Conservation (phyloP, 2,113 vertebrate genomes). For the Apteryx mantelli region DNA sequence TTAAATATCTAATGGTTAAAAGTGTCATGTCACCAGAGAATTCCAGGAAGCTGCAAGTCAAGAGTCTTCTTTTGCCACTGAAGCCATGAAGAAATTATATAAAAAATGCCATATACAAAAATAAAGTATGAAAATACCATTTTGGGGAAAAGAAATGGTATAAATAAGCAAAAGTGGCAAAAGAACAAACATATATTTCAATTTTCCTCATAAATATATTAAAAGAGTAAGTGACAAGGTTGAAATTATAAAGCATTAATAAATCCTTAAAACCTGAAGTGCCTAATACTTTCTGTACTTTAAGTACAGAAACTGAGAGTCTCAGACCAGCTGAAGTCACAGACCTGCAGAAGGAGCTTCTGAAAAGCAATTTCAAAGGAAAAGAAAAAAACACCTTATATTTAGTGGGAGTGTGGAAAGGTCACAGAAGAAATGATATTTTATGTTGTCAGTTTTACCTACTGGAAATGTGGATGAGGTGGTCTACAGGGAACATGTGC, state of each 20-base stretch:
- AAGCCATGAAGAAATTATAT: neutral
- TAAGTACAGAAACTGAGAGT: neutral
- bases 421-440: neutral
- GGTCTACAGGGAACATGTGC: neutral
- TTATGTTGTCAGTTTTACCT: neutral
- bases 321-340: neutral
- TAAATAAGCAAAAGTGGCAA: neutral
- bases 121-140: neutral
- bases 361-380: neutral
- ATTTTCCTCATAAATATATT: neutral
- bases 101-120: neutral
- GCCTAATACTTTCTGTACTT: neutral
- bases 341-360: neutral
- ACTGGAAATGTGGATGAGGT: neutral
- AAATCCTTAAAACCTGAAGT: neutral
- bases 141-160: neutral
- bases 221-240: fast-evolving
- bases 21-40: neutral
- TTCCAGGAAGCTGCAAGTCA: neutral
- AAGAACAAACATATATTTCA: neutral
- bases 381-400: neutral
- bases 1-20: neutral
- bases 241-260: neutral
- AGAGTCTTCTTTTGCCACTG: neutral
- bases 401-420: neutral